A percentile compares a stretch with the other conserved stretches of the same genome.
Evolutionary conservation across 2,797 vertebrate species (phyloP).

Genomic region (Yasuhikotakia modesta): DNA sequence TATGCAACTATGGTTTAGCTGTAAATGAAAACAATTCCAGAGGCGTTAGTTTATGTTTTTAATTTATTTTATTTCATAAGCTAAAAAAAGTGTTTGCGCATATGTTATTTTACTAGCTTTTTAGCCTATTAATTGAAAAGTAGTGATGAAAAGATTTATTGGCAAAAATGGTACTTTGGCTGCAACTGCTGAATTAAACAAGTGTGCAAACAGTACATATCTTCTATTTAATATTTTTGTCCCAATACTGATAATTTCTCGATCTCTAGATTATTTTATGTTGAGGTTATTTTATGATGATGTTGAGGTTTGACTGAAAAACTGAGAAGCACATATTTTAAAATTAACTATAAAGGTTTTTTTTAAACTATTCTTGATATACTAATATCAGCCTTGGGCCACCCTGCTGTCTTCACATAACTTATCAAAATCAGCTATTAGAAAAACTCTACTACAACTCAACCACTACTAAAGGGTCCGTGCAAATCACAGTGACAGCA

Average conservation of each 20-base stretch:
- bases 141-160: no score
- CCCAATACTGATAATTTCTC: no score
- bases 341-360: background rate
- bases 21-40: background rate
- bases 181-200: no score
- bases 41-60: background rate
- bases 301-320: background rate
- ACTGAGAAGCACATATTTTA: background rate
- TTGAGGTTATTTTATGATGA: no score
- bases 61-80: background rate
- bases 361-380: background rate
- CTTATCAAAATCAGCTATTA: background rate
- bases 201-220: no score
- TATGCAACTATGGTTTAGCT: background rate
- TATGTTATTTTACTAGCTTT: no score
- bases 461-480: background rate
- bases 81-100: background rate
- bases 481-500: slow-evolving; percentile 8
- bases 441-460: background rate
- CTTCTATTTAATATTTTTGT: no score
- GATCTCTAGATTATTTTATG: no score
- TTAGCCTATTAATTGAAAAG: no score
- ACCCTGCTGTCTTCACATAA: background rate
- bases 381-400: background rate
- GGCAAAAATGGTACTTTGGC: no score